Evolutionary conservation across 2,797 vertebrate species (phyloP), one percentile per base, ranked within the genome.

Genomic region (Spheniscus humboldti): DNA sequence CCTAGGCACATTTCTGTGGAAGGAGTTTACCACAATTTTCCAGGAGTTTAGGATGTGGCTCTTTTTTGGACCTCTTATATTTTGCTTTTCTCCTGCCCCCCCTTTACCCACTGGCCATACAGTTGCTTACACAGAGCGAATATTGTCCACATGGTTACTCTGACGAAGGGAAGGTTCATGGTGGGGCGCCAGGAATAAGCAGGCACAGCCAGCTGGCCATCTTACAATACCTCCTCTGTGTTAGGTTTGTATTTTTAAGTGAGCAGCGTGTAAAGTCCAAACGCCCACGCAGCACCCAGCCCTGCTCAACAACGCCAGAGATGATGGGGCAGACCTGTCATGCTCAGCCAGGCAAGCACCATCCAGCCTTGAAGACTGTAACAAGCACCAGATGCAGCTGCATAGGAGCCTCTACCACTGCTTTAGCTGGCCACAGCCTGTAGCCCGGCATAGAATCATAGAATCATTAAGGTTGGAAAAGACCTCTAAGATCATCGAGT

Each of bases 181-280:
- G 77, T 77, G 77, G 60, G 62, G 37, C 57, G 89, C 52, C 75
- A 75, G 75, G 33, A 86, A 63, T 2, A n/a, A 19, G 66, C 56
- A 86, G 81, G 73, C 88, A 56, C 80, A 79, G 92, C 88, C 94
- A 95, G 92, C 92, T 95, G 94, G 92, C 89, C 35, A 33, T 13
- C 82, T 79, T 77, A 89, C 94, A 86, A 79, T 92, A 18, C 57
- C 27, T 79, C 57, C 45, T 95, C 85, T 92, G 89, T 94, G 19
- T 18, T n/a, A 41, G 53, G 47, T 37, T 66, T 89, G 68, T 37
- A 9, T 47, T 83, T 83, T 45, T 19, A 81, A 88, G 72, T 4
- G 22, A 86, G 52, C 41, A 64, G 39, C 9, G 2, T 13, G 22
- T 30, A 7, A 37, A 64, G 67, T 17, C 56, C 77, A 69, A 67